Percentiles rank a stretch among this genome's conserved stretches.
phyloP scores from a whole-genome alignment of 1,140 invertebrate genomes.

The Phortica variegata region DNA sequence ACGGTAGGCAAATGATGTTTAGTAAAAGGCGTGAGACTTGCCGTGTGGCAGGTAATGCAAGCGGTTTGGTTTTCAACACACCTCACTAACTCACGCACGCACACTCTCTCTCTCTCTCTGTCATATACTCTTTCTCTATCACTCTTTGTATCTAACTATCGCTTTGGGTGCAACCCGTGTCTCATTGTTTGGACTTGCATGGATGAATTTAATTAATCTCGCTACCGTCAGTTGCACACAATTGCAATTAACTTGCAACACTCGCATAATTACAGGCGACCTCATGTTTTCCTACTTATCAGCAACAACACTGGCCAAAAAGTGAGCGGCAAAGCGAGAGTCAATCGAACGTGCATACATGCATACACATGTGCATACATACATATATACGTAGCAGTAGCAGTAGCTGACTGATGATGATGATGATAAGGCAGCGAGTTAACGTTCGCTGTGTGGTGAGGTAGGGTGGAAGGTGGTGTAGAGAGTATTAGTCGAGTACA shows the following conservation, averaged over 20 bases:
- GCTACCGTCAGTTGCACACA: conserved; percentile 55
- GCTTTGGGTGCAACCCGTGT: conserved; percentile 2
- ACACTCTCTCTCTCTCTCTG: too few species aligned
- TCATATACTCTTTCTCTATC: too few species aligned
- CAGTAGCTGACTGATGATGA: conserved; percentile 38
- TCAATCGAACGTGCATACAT: conserved; percentile 11
- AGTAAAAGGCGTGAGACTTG: too few species aligned
- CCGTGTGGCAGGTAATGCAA: too few species aligned
- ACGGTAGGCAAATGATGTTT: too few species aligned
- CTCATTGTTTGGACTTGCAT: conserved; percentile 18
- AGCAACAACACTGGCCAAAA: conserved; percentile 49
- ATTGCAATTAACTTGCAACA: conserved; percentile 57
- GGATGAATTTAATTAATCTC: conserved; percentile 56
- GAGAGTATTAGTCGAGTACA: too few species aligned
- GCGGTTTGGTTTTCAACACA: too few species aligned
- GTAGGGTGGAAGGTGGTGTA: too few species aligned
- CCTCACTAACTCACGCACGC: too few species aligned
- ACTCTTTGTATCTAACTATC: too few species aligned
- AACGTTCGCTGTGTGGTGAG: too few species aligned
- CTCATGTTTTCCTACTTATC: conserved; percentile 56
- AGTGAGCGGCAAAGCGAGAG: conserved; percentile 19
- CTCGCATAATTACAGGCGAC: conserved; percentile 54
- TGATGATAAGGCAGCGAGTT: conserved; percentile 19
- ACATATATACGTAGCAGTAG: conserved; percentile 1
- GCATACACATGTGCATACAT: background rate